Conservation (phyloP, 2,113 vertebrate species). For the Archocentrus centrarchus region DNA sequence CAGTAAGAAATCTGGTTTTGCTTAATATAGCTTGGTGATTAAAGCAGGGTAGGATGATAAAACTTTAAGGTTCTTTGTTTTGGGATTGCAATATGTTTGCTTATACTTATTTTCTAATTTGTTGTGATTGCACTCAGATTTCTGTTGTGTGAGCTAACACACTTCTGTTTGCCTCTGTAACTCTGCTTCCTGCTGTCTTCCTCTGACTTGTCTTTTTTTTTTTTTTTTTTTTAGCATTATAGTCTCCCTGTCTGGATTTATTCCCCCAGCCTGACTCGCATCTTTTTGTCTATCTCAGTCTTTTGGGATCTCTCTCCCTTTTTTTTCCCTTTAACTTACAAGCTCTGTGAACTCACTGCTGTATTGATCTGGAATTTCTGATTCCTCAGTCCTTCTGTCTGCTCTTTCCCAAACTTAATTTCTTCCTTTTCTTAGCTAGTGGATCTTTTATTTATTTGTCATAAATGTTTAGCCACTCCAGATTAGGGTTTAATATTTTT, state of each 20-base stretch:
- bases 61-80: conserved; percentile 13
- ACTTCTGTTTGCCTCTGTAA: neutral
- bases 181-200: neutral
- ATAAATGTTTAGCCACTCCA: conserved; percentile 11
- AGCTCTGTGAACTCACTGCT: neutral
- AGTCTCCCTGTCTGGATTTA: neutral
- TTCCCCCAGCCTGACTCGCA: neutral
- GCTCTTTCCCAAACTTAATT: conserved; percentile 5
- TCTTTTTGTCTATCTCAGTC: neutral
- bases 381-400: neutral
- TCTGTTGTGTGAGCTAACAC: neutral
- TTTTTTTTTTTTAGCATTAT: neutral
- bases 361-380: conserved; percentile 18
- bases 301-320: neutral
- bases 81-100: neutral
- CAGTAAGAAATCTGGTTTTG: conserved; percentile 9
- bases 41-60: neutral
- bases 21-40: conserved; percentile 27
- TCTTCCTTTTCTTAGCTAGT: neutral
- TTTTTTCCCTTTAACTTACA: conserved; percentile 5
- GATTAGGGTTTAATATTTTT: too few species aligned
- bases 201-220: neutral
- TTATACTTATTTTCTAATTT: neutral
- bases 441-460: conserved; percentile 19
- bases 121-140: neutral